A percentile compares a stretch with the other conserved stretches of the same genome.
Conservation (phyloP, 1,140 invertebrate genomes). For the Carcinoscorpius rotundicauda region DNA sequence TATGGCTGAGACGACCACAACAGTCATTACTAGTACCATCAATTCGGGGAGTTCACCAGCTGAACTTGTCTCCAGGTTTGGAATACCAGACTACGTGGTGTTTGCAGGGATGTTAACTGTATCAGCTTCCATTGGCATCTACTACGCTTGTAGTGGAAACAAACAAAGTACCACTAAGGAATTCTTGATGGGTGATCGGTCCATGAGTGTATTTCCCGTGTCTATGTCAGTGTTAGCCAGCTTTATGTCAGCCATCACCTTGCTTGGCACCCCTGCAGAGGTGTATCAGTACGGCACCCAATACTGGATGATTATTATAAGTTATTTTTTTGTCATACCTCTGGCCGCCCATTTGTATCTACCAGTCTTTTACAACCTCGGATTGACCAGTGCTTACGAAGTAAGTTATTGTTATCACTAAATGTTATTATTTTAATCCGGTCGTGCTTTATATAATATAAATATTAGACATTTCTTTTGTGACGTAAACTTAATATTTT, state of each 20-base stretch:
- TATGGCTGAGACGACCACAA: no score
- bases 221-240: slow-evolving; percentile 60
- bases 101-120: slow-evolving; percentile 29
- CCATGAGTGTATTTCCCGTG: slow-evolving; percentile 58
- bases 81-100: slow-evolving; percentile 19
- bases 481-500: no score
- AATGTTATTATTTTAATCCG: no score
- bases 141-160: slow-evolving; percentile 58
- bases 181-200: slow-evolving; percentile 36
- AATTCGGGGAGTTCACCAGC: no score
- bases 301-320: slow-evolving; percentile 62
- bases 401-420: slow-evolving; percentile 36
- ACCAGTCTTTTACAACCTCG: slow-evolving; percentile 75
- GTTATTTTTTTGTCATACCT: slow-evolving; percentile 63
- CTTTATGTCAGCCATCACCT: slow-evolving; percentile 77
- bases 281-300: slow-evolving; percentile 69
- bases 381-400: slow-evolving; percentile 79
- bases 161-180: slow-evolving; percentile 52
- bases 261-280: slow-evolving; percentile 74
- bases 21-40: no score
- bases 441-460: no score
- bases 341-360: slow-evolving; percentile 70
- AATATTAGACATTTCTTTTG: no score
- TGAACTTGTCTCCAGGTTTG: slow-evolving; percentile 4
- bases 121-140: slow-evolving; percentile 62